Percentiles rank a stretch among this genome's conserved stretches.
These are phyloP conservation scores for Plotosus lineatus DNA, from an alignment of 2,113 vertebrate genomes.

Conservation along the genomic window DNA sequence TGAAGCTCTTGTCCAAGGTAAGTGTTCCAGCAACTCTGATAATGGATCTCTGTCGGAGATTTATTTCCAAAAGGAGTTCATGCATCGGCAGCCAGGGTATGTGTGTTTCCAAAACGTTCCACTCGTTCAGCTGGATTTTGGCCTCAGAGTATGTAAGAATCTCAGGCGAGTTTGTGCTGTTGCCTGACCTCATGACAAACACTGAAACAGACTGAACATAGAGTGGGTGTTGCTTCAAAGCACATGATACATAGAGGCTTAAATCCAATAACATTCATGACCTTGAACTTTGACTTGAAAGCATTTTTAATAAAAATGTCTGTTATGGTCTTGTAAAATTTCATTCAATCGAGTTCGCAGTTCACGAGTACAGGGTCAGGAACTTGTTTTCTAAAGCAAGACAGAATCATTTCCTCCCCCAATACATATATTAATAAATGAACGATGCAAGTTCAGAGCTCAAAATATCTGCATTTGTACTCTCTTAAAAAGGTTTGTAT, in stretches of 20 bases:
- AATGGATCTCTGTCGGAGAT: conserved; percentile 57
- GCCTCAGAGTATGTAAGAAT: conserved; percentile 46
- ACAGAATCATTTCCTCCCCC: not conserved
- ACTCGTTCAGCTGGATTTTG: conserved; percentile 12
- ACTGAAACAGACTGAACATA: conserved; percentile 48
- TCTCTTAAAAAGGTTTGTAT: not conserved
- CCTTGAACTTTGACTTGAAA: conserved; percentile 37
- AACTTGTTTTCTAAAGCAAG: conserved; percentile 3
- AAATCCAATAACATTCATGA: conserved; percentile 41
- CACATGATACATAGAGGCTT: conserved; percentile 56
- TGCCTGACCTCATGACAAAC: conserved; percentile 66
- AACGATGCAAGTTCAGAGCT: not conserved
- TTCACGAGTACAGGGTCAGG: not conserved
- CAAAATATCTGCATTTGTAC: not conserved
- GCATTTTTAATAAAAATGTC: conserved; percentile 30
- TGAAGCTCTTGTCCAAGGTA: conserved; percentile 49
- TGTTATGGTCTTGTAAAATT: conserved; percentile 18
- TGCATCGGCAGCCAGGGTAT: conserved; percentile 56
- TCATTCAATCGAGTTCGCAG: conserved; percentile 4
- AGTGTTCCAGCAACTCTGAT: conserved; percentile 40
- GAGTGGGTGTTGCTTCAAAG: conserved; percentile 56
- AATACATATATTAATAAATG: not conserved
- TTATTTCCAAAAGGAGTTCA: conserved; percentile 56
- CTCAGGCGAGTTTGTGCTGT: conserved; percentile 52
- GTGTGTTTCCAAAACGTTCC: conserved; percentile 40